phyloP scores from a whole-genome alignment of 2,888 invertebrate species.

The Chrysolina oricalcia region DNA sequence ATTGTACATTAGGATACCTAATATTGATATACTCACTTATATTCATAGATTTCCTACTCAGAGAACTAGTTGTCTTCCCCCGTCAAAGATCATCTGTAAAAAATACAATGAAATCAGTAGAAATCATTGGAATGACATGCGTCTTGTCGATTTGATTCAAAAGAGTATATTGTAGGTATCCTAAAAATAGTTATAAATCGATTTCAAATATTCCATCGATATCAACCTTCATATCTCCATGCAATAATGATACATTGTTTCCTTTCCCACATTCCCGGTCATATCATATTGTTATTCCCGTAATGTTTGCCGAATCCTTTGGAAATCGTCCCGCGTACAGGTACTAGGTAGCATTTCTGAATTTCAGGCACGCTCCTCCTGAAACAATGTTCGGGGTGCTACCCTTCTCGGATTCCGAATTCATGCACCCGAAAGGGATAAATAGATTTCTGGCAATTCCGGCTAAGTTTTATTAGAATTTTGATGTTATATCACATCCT shows the following conservation, averaged over 20 bases:
- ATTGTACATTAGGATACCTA: too few relatives aligned
- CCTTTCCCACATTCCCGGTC: neutral
- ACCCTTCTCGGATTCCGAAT: slow-evolving; percentile 23
- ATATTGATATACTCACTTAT: too few relatives aligned
- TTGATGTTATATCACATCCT: slow-evolving; percentile 41
- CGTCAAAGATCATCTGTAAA: too few relatives aligned
- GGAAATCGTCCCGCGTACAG: slow-evolving; percentile 31
- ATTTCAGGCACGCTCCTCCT: slow-evolving; percentile 36
- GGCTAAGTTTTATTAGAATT: slow-evolving; percentile 32
- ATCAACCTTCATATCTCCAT: neutral
- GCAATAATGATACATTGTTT: slow-evolving; percentile 23
- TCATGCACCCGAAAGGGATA: slow-evolving; percentile 31
- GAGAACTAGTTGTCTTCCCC: too few relatives aligned
- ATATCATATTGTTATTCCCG: slow-evolving; percentile 25
- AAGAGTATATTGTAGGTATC: too few relatives aligned
- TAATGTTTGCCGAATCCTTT: slow-evolving; percentile 27
- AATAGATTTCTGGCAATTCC: slow-evolving; percentile 33
- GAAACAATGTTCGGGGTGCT: slow-evolving; percentile 28
- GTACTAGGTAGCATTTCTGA: slow-evolving; percentile 19
- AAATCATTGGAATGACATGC: too few relatives aligned
- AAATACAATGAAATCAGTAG: too few relatives aligned
- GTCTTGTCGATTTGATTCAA: too few relatives aligned
- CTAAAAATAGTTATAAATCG: neutral
- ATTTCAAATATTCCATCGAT: neutral
- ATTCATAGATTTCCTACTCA: too few relatives aligned